Evolutionary conservation across 2,888 invertebrate genomes (phyloP), one percentile per base, ranked within the genome.

Genomic region (Acanthosepion pharaonis): DNA sequence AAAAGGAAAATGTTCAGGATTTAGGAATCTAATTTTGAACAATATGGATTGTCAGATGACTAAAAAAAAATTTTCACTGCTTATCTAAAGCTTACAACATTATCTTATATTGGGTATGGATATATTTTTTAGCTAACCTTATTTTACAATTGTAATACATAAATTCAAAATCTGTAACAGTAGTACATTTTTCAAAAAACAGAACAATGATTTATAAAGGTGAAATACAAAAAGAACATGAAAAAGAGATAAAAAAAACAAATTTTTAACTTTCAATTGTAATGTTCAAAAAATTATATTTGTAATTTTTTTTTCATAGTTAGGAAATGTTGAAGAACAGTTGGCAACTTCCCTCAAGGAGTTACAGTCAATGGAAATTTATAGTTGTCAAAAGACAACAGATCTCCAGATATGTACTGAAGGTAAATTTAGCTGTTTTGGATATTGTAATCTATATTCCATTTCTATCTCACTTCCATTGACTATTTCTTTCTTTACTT

Each of bases 341-440:
- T 94, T 95, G 42, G 91, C 91, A n/a, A 91, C 94, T 15, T 94
- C 95, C 5, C 94, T 95, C 53, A 95, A 95, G 23, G 95, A 95
- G 92, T 94, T 95, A 53, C 95, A 95, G 92, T 95, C 95, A 49
- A 93, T 95, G 5, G 93, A 95, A 92, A 95, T 95, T 55, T 94
- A 91, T 33, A 94, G 95, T 11, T 95, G 95, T 94, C 94, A 95
- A n/a, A 95, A 94, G 94, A 91, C 94, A 25, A 93, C 95, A 33
- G 95, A 95, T 94, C 95, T 96, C 23, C 92, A 94, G 20, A 94
- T 94, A 28, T 95, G 95, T 78, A 96, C 95, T 94, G 95, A 95
- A 95, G 95, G 96, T 95, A 94, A 64, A 53, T 91, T 9, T 20
- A 11, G 49, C 5, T 4, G 3, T 78, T 78, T 78, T 8, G 0